Conservation (phyloP, 2,797 vertebrate species). For the Argentina silus region DNA sequence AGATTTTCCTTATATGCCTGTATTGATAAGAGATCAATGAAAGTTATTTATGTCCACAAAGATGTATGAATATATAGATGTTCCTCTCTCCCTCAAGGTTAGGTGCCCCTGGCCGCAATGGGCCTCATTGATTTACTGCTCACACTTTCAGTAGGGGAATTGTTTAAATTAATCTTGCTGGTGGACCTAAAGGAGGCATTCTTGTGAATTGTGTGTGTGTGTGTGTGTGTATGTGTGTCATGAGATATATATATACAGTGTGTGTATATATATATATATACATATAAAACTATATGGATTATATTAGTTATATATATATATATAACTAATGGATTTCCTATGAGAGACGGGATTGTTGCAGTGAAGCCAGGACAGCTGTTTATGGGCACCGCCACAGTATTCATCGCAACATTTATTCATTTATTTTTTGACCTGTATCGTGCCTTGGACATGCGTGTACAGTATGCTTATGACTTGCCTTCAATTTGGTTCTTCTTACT, state of each 20-base stretch:
- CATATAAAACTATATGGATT: too few species aligned
- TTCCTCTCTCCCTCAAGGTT: constrained; percentile 31
- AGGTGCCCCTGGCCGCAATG: constrained; percentile 28
- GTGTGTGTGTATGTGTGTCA: background rate
- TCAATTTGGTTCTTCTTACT: too few species aligned
- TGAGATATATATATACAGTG: too few species aligned
- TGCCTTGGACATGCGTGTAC: too few species aligned
- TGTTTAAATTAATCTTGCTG: constrained; percentile 61
- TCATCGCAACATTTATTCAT: too few species aligned
- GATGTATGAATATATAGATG: constrained; percentile 37
- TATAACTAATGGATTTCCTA: too few species aligned
- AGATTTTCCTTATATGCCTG: constrained; percentile 37
- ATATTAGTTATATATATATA: too few species aligned
- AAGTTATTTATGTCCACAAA: constrained; percentile 54
- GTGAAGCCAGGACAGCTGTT: too few species aligned
- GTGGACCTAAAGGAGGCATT: constrained; percentile 28
- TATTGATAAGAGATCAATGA: constrained; percentile 60
- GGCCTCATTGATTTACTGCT: constrained; percentile 63
- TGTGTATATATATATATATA: background rate
- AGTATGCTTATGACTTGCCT: too few species aligned
- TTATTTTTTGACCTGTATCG: too few species aligned
- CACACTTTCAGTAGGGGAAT: constrained; percentile 46
- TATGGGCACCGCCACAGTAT: too few species aligned
- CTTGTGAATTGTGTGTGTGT: background rate
- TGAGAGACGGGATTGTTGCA: too few species aligned